Conservation (phyloP, 2,888 invertebrate species). For the Aphelenchoides bicaudatus region DNA sequence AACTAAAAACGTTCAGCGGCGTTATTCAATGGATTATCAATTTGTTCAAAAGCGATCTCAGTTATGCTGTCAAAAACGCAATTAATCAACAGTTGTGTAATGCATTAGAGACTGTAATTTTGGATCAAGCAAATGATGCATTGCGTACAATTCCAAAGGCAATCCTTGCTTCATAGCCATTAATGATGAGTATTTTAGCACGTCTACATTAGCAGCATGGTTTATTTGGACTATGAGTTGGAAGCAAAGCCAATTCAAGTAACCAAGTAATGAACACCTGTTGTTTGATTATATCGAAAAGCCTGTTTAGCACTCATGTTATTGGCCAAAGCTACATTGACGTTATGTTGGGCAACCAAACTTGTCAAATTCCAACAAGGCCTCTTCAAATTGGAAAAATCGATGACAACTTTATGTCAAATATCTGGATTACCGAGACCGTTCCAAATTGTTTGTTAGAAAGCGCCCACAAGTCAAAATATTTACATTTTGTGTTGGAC, state of each 20-base stretch:
- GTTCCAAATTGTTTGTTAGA: conserved; percentile 45
- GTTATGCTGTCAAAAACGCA: conserved; percentile 33
- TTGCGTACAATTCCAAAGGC: conserved; percentile 44
- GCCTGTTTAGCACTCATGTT: conserved; percentile 32
- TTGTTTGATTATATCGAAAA: background rate
- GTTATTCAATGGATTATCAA: conserved; percentile 52
- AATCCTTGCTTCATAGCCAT: no score
- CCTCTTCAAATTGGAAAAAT: conserved; percentile 9
- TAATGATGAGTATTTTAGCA: no score
- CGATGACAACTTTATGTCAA: conserved; percentile 40
- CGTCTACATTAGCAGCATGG: conserved; percentile 37
- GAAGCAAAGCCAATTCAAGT: conserved; percentile 30
- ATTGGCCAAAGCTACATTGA: conserved; percentile 42
- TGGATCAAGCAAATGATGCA: conserved; percentile 45
- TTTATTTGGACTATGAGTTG: conserved; percentile 47
- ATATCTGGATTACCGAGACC: conserved; percentile 43
- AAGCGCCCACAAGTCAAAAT: conserved; percentile 37
- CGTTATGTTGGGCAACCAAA: conserved; percentile 42
- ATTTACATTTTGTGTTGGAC: conserved; percentile 38
- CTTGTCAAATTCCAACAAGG: conserved; percentile 31
- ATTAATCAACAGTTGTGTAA: conserved; percentile 40
- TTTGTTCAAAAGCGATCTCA: conserved; percentile 41
- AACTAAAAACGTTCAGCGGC: no score
- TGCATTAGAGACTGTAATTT: conserved; percentile 34
- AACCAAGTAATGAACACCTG: background rate